Evolutionary conservation across 2,888 invertebrate genomes (phyloP), one percentile per base, ranked within the genome.

Genomic region (Cryptus viduatorius): DNA sequence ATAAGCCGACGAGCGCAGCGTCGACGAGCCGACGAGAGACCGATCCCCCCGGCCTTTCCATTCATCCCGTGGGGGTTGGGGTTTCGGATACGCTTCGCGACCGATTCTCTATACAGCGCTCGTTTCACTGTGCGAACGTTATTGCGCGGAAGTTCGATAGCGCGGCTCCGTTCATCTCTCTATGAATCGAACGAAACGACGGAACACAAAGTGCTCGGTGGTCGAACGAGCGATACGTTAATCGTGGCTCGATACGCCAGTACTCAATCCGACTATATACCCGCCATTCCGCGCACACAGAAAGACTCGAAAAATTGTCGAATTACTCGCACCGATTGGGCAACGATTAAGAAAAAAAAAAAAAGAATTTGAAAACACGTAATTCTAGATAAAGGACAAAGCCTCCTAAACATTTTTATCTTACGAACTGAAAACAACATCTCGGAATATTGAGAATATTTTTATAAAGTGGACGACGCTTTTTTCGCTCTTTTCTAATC

Each of bases 91-190:
- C n/a, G 69, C 48, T 24, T 69, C 46, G 29, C 44, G 69, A 31
- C 69, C 69, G 69, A 50, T 50, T 69, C 53, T 69, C 69, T 37
- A 4, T 37, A 37, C 7, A 44, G n/a, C 50, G 42, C 42, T 42
- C 65, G 42, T 37, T 46, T 44, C 50, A 59, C 50, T 78, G 75
- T 85, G 83, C 81, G 79, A 84, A 83, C 79, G 88, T 88, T 88
- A 88, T 88, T 88, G 88, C 88, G 86, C 86, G 88, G 88, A 88
- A 88, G 87, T 79, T 84, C 83, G 88, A 88, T 88, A 88, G 87
- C 88, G 82, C 72, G 5, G 37, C 71, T 82, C 67, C 67, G 80
- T 83, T 76, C 72, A 37, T 64, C 46, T 72, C 77, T 72, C 69
- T 82, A 76, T 61, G 82, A 78, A 78, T 78, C 71, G 50, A 37